These are phyloP conservation scores for Eira barbara DNA, from an alignment of 2,113 vertebrate genomes.

Conservation along the genomic window DNA sequence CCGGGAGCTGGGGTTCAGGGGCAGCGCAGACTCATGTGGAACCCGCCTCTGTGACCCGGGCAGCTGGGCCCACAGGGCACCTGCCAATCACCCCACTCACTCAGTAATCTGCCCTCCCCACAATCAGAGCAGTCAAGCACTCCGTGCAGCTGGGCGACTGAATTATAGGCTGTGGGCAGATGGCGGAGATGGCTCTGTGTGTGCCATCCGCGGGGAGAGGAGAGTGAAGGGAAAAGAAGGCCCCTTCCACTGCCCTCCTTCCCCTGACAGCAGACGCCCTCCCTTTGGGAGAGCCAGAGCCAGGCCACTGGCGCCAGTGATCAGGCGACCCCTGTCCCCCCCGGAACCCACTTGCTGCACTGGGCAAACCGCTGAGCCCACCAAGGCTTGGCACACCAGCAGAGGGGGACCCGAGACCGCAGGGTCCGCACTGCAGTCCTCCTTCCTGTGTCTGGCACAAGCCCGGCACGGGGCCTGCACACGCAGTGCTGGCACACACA, in stretches of 20 bases:
- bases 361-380: not conserved
- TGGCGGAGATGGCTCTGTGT: slow-evolving; percentile 55
- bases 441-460: not conserved
- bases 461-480: not conserved
- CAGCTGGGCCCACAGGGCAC: slow-evolving; percentile 49
- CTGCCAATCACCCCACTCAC: slow-evolving; percentile 51
- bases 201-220: slow-evolving; percentile 25
- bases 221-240: not conserved
- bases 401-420: too few species aligned
- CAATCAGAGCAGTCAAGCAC: slow-evolving; percentile 44
- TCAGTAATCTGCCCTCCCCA: slow-evolving; percentile 39
- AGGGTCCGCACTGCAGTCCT: not conserved
- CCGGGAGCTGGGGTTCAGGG: not conserved
- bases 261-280: not conserved
- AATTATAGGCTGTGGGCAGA: slow-evolving; percentile 73
- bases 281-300: not conserved
- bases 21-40: not conserved
- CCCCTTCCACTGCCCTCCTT: not conserved
- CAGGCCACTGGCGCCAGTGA: not conserved
- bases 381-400: not conserved
- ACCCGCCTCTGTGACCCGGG: not conserved
- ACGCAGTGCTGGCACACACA: accelerated
- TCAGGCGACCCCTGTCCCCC: not conserved
- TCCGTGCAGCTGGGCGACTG: slow-evolving; percentile 62
- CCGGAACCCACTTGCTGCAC: not conserved